A percentile compares a stretch with the other conserved stretches of the same genome.
Conservation (phyloP, 2,888 invertebrate genomes). For the Polyploca ridens region DNA sequence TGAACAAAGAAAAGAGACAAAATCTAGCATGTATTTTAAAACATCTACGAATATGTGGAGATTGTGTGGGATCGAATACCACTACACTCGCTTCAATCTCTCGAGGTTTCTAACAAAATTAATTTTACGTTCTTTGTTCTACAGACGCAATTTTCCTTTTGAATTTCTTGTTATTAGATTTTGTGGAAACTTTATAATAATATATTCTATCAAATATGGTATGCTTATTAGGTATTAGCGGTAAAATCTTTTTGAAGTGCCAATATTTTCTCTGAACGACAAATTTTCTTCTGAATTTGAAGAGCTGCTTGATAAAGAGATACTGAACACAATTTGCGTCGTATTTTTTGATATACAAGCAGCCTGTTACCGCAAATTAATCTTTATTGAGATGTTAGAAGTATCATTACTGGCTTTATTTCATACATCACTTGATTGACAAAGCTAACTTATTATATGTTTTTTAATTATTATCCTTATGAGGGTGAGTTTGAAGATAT, state of each 20-base stretch:
- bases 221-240: not conserved
- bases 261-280: not conserved
- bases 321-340: not conserved
- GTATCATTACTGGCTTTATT: too few relatives aligned
- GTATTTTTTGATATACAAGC: too few relatives aligned
- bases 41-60: not conserved
- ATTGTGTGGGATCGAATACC: slow-evolving; percentile 29
- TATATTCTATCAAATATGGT: slow-evolving; percentile 26
- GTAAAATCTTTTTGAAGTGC: not conserved
- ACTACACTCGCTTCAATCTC: not conserved
- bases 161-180: slow-evolving; percentile 33
- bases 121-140: slow-evolving; percentile 38
- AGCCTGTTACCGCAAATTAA: too few relatives aligned
- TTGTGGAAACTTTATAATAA: slow-evolving; percentile 25
- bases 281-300: not conserved
- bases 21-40: not conserved
- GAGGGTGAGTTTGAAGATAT: too few relatives aligned
- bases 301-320: not conserved
- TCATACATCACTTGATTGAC: too few relatives aligned
- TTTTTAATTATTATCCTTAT: too few relatives aligned
- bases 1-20: not conserved
- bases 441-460: too few relatives aligned
- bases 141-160: slow-evolving; percentile 28
- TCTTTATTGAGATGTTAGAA: too few relatives aligned
- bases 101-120: slow-evolving; percentile 26